A percentile compares a stretch with the other conserved stretches of the same genome.
Evolutionary conservation across 2,113 vertebrate genomes (phyloP).

Genomic region (Pseudopipra pipra): DNA sequence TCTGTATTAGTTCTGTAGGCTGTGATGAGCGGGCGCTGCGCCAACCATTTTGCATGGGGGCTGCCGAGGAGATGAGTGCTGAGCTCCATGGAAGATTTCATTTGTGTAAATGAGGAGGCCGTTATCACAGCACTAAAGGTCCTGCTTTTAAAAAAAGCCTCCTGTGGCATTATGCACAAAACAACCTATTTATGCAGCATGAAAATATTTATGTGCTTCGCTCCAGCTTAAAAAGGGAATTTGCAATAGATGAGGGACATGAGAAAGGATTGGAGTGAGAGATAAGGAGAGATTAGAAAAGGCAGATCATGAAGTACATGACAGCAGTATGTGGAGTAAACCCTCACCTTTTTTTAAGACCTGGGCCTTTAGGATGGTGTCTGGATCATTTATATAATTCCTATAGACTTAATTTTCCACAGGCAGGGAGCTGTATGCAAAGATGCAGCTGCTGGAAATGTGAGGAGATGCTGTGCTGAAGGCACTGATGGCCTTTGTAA

Average conservation of each 20-base stretch:
- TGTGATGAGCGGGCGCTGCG: not conserved
- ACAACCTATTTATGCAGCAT: slow-evolving; percentile 53
- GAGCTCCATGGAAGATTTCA: slow-evolving; percentile 41
- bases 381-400: not conserved
- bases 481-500: not conserved
- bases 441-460: not conserved
- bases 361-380: not conserved
- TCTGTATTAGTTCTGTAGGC: not conserved
- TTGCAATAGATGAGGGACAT: slow-evolving; percentile 48
- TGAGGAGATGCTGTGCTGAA: not conserved
- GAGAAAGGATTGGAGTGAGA: slow-evolving; percentile 43
- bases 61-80: slow-evolving; percentile 22
- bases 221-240: slow-evolving; percentile 39
- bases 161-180: slow-evolving; percentile 54
- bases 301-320: slow-evolving; percentile 48
- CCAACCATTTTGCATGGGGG: slow-evolving; percentile 3
- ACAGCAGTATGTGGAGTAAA: slow-evolving; percentile 2
- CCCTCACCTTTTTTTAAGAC: not conserved
- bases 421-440: not conserved
- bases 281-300: slow-evolving; percentile 41
- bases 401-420: not conserved
- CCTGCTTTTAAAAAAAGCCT: slow-evolving; percentile 11
- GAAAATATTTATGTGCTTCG: slow-evolving; percentile 39
- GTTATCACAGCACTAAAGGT: slow-evolving; percentile 53
- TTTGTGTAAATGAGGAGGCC: slow-evolving; percentile 51